A percentile compares a stretch with the other conserved stretches of the same genome.
These are phyloP conservation scores for Mycteria americana DNA, from an alignment of 2,797 vertebrate species.

Conservation along the genomic window DNA sequence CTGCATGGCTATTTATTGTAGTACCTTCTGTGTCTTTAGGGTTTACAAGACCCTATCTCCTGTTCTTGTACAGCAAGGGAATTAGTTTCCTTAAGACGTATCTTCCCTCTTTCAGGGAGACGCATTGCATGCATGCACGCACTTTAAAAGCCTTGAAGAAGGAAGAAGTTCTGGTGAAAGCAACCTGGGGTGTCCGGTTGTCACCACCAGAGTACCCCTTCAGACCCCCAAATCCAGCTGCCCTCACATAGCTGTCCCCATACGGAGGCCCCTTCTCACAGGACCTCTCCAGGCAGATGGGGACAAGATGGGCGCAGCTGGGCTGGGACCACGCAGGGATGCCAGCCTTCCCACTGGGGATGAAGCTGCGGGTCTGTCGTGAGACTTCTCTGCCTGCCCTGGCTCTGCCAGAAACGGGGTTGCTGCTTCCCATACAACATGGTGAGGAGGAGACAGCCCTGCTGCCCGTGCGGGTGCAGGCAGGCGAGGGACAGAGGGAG, in stretches of 20 bases:
- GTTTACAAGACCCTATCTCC: background rate
- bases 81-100: background rate
- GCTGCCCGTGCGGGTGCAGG: accelerated
- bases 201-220: background rate
- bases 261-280: background rate
- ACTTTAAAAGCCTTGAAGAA: background rate
- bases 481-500: background rate
- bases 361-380: background rate
- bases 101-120: background rate
- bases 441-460: background rate
- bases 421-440: background rate
- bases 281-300: background rate
- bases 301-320: background rate
- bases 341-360: background rate
- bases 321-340: background rate
- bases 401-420: background rate
- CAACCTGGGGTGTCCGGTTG: background rate
- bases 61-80: background rate
- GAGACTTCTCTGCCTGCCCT: background rate
- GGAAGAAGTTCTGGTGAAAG: background rate
- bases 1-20: background rate
- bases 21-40: background rate
- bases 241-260: background rate
- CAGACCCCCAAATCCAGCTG: background rate
- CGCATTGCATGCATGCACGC: accelerated